Conservation (phyloP, 2,888 invertebrate genomes). For the Frankliniella intonsa region DNA sequence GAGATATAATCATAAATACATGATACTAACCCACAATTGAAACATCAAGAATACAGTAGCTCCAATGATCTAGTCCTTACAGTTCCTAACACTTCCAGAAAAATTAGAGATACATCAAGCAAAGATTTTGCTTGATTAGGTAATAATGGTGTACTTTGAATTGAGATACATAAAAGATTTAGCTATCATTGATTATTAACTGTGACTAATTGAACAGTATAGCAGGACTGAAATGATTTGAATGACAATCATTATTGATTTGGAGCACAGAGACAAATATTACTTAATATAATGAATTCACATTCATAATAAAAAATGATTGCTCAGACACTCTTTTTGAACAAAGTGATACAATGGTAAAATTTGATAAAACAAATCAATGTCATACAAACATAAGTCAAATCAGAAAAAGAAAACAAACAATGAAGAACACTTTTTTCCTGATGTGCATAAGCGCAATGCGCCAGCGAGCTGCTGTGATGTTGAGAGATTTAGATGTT, state of each 20-base stretch:
- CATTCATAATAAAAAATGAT: neutral
- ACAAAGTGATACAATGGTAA: neutral
- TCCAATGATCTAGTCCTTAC: no score
- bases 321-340: no score
- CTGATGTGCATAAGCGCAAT: neutral
- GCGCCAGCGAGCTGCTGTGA: neutral
- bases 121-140: no score
- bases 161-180: no score
- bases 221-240: neutral
- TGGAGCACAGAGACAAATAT: neutral
- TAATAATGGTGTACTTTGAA: no score
- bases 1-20: no score
- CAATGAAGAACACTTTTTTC: conserved; percentile 1
- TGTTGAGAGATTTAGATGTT: conserved; percentile 14
- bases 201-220: no score
- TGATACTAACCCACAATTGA: neutral
- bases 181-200: no score
- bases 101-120: no score
- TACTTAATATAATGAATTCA: neutral
- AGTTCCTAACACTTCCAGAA: no score
- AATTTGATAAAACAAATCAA: neutral
- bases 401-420: neutral
- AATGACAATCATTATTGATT: neutral
- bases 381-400: neutral
- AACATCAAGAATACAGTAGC: neutral